Percentiles rank a stretch among this genome's conserved stretches.
Evolutionary conservation across 37 sponge, comb jelly and placozoan genomes (phyloP).

Genomic region (Beroe ovata): DNA sequence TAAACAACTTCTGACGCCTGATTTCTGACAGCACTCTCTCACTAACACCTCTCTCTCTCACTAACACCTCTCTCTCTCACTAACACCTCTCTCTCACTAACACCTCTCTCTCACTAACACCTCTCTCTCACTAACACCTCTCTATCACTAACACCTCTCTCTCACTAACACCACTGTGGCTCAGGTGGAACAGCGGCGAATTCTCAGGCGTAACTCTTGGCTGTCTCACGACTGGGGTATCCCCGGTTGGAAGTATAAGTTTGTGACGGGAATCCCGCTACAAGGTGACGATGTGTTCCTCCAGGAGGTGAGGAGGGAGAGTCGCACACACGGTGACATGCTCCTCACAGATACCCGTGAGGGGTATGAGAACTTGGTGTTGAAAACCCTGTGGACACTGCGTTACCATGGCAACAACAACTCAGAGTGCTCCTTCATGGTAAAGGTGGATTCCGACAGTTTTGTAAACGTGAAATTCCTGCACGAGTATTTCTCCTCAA

Average conservation of each 20-base stretch:
- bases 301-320: not conserved
- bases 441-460: not conserved
- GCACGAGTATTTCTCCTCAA: not conserved
- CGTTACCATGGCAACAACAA: not conserved
- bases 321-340: not conserved
- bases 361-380: not conserved
- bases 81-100: too few relatives aligned
- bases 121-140: too few relatives aligned
- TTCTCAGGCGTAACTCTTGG: not conserved
- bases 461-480: not conserved
- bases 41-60: too few relatives aligned
- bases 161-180: too few relatives aligned
- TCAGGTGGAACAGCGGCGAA: not conserved
- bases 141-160: too few relatives aligned
- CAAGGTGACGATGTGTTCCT: not conserved
- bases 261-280: not conserved
- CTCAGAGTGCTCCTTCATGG: not conserved
- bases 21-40: too few relatives aligned
- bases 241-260: not conserved
- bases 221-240: not conserved
- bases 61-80: too few relatives aligned
- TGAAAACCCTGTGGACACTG: not conserved
- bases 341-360: not conserved
- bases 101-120: too few relatives aligned
- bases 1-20: too few relatives aligned